Evolutionary conservation across 2,888 invertebrate genomes (phyloP).

Genomic region (Acronicta alni): DNA sequence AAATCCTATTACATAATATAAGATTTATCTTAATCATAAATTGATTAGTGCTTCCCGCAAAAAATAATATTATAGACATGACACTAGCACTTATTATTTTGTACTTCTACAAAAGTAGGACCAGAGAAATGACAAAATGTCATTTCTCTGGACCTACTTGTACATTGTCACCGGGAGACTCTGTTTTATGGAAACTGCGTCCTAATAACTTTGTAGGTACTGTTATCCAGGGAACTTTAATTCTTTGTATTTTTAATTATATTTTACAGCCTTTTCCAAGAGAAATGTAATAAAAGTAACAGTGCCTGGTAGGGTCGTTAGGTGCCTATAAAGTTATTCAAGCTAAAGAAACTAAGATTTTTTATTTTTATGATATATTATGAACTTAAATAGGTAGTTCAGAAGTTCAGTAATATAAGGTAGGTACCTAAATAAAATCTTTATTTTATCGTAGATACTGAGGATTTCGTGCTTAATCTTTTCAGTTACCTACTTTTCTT

Average conservation of each 20-base stretch:
- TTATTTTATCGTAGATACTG: constrained; percentile 12
- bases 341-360: constrained; percentile 26
- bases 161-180: not conserved
- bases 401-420: too few species aligned
- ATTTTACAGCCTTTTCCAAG: constrained; percentile 23
- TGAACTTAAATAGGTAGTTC: not conserved
- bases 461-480: constrained; percentile 8
- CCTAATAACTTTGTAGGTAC: not conserved
- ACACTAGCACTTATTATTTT: too few species aligned
- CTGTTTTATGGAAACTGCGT: not conserved
- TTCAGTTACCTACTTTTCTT: not conserved
- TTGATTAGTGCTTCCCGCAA: too few species aligned
- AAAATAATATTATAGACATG: too few species aligned
- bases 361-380: constrained; percentile 31
- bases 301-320: constrained; percentile 29
- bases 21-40: too few species aligned
- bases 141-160: too few species aligned
- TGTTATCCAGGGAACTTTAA: constrained; percentile 17
- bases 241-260: constrained; percentile 34
- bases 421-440: constrained; percentile 19
- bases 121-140: too few species aligned
- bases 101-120: too few species aligned
- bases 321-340: constrained; percentile 20
- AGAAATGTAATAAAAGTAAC: constrained; percentile 36
- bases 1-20: too few species aligned